These are phyloP conservation scores for Lasioglossum villosulum DNA, from an alignment of 2,888 invertebrate species.

Conservation along the genomic window DNA sequence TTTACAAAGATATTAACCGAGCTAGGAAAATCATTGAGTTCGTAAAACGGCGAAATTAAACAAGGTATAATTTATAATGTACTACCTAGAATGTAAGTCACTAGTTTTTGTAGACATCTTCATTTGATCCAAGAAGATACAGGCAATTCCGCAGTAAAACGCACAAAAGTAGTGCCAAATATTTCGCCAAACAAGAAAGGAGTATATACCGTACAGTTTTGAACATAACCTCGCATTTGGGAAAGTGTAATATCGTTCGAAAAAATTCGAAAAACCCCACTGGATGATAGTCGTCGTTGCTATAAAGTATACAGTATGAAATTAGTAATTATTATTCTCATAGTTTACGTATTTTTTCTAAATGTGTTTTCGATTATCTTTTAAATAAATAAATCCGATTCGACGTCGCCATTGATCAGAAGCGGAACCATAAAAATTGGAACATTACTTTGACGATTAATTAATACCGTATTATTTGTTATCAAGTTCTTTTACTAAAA, in stretches of 20 bases:
- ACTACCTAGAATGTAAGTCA: neutral
- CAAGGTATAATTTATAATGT: neutral
- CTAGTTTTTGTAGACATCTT: neutral
- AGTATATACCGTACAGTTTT: neutral
- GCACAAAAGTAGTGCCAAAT: neutral
- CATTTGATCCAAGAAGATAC: neutral
- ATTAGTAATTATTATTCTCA: neutral
- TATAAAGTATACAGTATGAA: neutral
- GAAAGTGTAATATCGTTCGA: neutral
- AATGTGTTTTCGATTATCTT: neutral
- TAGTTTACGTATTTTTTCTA: neutral
- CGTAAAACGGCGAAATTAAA: neutral
- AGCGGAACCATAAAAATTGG: neutral
- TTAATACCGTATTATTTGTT: neutral
- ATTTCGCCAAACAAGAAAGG: neutral
- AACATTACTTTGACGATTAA: neutral
- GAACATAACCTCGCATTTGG: neutral
- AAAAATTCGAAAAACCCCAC: neutral
- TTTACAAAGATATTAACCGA: neutral
- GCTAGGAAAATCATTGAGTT: neutral
- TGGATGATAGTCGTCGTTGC: neutral
- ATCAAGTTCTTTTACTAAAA: neutral
- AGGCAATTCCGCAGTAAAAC: neutral
- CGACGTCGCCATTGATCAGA: neutral
- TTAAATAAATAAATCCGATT: neutral